Evolutionary conservation across 2,797 vertebrate genomes (phyloP), one percentile per base, ranked within the genome.

Genomic region (Scolopax bukidnonensis): DNA sequence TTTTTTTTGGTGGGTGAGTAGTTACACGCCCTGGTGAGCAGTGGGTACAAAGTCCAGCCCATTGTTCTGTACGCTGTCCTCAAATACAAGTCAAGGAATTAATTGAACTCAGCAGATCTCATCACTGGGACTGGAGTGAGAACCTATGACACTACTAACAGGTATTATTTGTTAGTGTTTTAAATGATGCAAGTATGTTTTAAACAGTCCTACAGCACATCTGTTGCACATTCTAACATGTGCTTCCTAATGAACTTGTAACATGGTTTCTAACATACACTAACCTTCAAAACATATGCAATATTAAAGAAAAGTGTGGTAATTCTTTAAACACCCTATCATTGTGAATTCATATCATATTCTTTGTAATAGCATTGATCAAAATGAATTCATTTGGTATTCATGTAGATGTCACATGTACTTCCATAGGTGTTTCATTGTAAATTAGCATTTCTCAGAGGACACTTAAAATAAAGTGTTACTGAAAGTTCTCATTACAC

Each of bases 371-470:
- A 98, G 98, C 98, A 98, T 98, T 98, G 98, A 98, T 98, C 98
- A 98, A 98, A 98, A 98, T 98, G 98, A 98, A 98, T 98, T 98
- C 98, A 98, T 98, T 98, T 98, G 97, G 97, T 98, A 98, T 98
- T 98, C 98, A 98, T 98, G 98, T 97, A 97, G 98, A 98, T 98
- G 98, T 98, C 98, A 98, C 97, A 97, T 97, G 97, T 96, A 97
- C 97, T 97, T 98, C 98, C 98, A 98, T 98, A 98, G 98, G 98
- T 98, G 98, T 98, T 98, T 97, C 98, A 97, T 87, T 98, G 98
- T 97, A 98, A 98, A 98, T 98, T 98, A 98, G 97, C 98, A 98
- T 98, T 98, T 98, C 98, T 98, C 98, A 98, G 97, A 98, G 98
- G 98, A 98, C 98, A 98, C 98, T 98, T 98, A 98, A 98, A 98